Base-by-base conservation (phyloP, 2,797 vertebrate genomes). In the Leptatherina wallacei region DNA sequence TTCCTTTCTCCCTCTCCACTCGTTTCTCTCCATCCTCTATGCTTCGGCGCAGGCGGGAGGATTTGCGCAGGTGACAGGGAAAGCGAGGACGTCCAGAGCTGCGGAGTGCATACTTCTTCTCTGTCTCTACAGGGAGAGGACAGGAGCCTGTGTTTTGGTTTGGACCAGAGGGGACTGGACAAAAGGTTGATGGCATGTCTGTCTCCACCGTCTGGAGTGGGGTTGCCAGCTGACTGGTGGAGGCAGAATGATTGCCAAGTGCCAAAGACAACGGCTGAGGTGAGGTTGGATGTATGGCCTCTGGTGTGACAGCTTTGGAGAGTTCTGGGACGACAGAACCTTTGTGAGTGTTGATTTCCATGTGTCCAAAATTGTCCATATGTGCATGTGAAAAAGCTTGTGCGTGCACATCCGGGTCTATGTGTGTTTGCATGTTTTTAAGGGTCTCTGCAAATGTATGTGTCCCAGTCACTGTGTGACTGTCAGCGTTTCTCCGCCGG, bases 61-160 rank as follows among this genome's bases (percentile, higher is more conserved):
- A 95, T 85, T 95, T 95, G 86, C 97, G 95, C 84, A 97, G 95
- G 79, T 97, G 96, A 86, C 97, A 97, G 57, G 97, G 95, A 75
- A 98, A 97, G 83, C 97, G 97, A 86, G 97, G 97, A 79, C 97
- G 97, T 65, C 98, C 97, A 20, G 96, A 97, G 91, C 97, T 97
- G 79, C 98, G 95, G 75, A 98, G 94, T 55, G 97, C 96, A 18
- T 98, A 98, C 89, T 98, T 98, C 88, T 96, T 96, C 90, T 97
- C 97, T 70, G 95, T 95, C 80, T 98, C 97, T 0, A 93, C 82
- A 59, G 91, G 89, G 57, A 88, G 86, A 88, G 89, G 79, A 72
- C 89, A 83, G 85, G 91, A 32, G 86, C 85, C 88, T 85, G 93
- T 2, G 85, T 94, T 90, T 90, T 84, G 4, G 92, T 75, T 95